Evolutionary conservation across 2,113 vertebrate species (phyloP).

Genomic region (Macquaria australasica): DNA sequence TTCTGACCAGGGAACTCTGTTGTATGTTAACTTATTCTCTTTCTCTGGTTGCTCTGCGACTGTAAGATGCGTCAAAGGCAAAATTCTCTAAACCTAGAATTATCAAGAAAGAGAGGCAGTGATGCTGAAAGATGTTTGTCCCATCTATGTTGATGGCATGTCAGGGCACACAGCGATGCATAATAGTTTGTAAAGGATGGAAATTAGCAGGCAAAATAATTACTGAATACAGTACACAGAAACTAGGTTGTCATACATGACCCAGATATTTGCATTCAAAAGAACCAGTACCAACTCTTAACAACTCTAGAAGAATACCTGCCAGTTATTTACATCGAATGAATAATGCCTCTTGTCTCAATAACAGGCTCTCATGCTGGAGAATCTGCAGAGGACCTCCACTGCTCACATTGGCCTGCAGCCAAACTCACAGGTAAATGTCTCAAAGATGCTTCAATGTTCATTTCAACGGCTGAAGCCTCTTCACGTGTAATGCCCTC

Average conservation of each 20-base stretch:
- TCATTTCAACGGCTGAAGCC: background rate
- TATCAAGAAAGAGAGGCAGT: background rate
- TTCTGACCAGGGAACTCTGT: background rate
- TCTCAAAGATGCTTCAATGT: conserved; percentile 8
- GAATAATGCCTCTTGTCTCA: conserved; percentile 46
- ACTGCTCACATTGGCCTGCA: conserved; percentile 91
- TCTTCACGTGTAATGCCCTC: background rate
- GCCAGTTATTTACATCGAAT: background rate
- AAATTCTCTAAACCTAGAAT: background rate
- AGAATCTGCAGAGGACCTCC: conserved; percentile 94
- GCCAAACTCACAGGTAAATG: conserved; percentile 92
- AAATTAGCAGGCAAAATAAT: background rate
- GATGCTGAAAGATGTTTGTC: background rate
- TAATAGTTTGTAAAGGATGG: background rate
- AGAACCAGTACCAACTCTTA: background rate
- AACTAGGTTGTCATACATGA: background rate
- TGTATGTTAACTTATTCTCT: background rate
- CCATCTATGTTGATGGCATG: background rate
- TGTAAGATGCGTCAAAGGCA: background rate
- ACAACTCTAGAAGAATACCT: background rate
- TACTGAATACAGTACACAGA: background rate
- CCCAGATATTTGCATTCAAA: background rate
- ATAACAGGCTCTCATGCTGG: conserved; percentile 92
- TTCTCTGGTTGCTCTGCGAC: background rate
- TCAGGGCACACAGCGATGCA: background rate